Evolutionary conservation across 2,888 invertebrate genomes (phyloP), one percentile per base, ranked within the genome.

Genomic region (Conops quadrifasciatus): DNA sequence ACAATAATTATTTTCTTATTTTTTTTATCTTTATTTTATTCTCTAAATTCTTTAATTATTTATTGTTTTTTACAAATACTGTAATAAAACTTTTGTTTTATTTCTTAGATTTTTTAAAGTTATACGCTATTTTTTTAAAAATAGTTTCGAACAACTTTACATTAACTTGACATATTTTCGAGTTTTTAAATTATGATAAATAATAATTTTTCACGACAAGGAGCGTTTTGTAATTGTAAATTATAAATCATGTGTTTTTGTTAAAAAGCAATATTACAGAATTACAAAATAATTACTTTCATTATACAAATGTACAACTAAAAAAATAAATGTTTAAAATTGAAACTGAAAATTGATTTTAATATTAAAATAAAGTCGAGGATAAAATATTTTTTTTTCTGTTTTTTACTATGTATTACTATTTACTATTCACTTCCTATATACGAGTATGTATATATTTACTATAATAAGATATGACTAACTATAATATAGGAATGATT

Each of bases 281-380:
- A n/a, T n/a, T n/a, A n/a, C n/a, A n/a, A 56, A 56, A 26, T 26
- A 56, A 21, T 19, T 56, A 15, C 56, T 24, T 15, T 26, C 21
- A 36, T 62, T 43, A 62, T n/a, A 21, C 30, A 21, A 62, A 30
- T 30, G 30, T 30, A 60, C 15, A 28, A 59, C n/a, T n/a, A 62
- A 16, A 43, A 43, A 49, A 64, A 28, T 28, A 24, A 64, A 28
- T 28, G 36, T 26, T 28, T 49, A 26, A 49, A 51, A 51, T 51
- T 51, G 51, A 62, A 62, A 11, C 62, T 2, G 30, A 62, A 21
- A n/a, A 43, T 36, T 21, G 19, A 43, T 19, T 21, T 43, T 43
- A 59, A 43, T 51, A 64, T 24, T 64, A 49, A 26, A 64, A 49
- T 49, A 63, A 63, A 63, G 47, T 64, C 49, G 49, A n/a, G 64